Conservation (phyloP, 2,888 invertebrate species). For the Seladonia tumulorum region DNA sequence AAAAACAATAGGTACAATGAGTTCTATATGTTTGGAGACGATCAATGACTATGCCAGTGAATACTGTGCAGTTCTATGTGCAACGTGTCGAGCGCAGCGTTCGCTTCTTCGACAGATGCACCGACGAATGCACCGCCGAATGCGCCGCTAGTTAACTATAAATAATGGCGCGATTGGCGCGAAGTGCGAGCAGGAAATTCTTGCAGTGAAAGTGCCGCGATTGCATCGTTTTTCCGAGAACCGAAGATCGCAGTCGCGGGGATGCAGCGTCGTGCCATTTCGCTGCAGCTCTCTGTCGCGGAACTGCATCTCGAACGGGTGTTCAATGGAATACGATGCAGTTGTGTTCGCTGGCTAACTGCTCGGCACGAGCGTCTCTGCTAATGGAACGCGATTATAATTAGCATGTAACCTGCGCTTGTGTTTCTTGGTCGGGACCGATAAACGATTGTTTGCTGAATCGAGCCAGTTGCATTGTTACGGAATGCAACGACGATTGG, state of each 20-base stretch:
- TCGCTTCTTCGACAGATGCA: not conserved
- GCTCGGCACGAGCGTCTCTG: not conserved
- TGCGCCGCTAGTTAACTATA: not conserved
- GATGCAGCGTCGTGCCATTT: conserved; percentile 43
- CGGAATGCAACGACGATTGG: not conserved
- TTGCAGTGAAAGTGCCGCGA: conserved; percentile 49
- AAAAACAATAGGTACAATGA: not conserved
- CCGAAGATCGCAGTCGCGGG: conserved; percentile 42
- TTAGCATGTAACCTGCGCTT: not conserved
- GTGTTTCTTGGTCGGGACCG: not conserved
- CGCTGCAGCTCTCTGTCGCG: conserved; percentile 4
- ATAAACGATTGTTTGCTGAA: not conserved
- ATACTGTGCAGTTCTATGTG: not conserved
- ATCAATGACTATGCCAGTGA: not conserved
- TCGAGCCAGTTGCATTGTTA: not conserved
- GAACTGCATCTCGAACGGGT: not conserved
- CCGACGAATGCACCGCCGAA: not conserved
- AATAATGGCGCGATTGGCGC: conserved; percentile 38
- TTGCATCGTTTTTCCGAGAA: conserved; percentile 50
- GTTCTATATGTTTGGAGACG: not conserved
- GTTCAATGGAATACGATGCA: not conserved
- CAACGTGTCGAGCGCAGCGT: not conserved
- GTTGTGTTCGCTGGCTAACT: not conserved
- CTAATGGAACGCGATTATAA: conserved; percentile 1
- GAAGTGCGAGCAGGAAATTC: conserved; percentile 46